Conservation (phyloP, 2,113 vertebrate genomes). For the Pontoporia blainvillei region DNA sequence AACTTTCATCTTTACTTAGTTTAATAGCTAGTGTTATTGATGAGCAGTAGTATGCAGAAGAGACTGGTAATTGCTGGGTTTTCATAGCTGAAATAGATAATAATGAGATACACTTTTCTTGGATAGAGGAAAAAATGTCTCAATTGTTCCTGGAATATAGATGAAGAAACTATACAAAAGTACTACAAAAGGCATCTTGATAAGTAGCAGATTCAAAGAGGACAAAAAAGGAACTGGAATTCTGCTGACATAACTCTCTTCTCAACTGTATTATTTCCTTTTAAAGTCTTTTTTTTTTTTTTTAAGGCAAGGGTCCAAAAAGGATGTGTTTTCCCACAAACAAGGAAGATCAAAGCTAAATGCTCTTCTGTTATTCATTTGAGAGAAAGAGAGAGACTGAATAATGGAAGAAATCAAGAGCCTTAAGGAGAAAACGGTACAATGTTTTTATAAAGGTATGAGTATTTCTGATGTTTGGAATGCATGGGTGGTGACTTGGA, state of each 20-base stretch:
- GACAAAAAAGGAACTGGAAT: slow-evolving; percentile 62
- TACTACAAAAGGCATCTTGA: slow-evolving; percentile 64
- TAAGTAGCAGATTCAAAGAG: slow-evolving; percentile 56
- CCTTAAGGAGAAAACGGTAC: slow-evolving; percentile 11
- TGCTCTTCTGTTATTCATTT: not conserved
- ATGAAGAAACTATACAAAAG: slow-evolving; percentile 63
- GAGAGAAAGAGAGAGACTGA: not conserved
- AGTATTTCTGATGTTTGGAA: not conserved
- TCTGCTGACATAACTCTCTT: slow-evolving; percentile 56
- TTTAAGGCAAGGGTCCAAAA: not conserved
- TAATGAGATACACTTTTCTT: slow-evolving; percentile 75
- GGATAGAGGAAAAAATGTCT: slow-evolving; percentile 71
- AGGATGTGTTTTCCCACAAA: slow-evolving; percentile 26
- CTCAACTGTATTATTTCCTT: slow-evolving; percentile 50
- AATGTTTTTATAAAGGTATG: not conserved
- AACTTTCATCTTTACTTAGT: slow-evolving; percentile 68
- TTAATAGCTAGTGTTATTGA: slow-evolving; percentile 65
- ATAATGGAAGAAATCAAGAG: not conserved
- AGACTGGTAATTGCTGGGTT: slow-evolving; percentile 72
- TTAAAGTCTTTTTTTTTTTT: not conserved
- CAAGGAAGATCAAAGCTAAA: slow-evolving; percentile 21
- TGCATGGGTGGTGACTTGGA: not conserved
- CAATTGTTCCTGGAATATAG: slow-evolving; percentile 19
- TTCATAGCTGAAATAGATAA: not conserved
- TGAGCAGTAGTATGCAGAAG: slow-evolving; percentile 61